Conservation (phyloP, 2,113 vertebrate genomes). For the Phyllopteryx taeniolatus region DNA sequence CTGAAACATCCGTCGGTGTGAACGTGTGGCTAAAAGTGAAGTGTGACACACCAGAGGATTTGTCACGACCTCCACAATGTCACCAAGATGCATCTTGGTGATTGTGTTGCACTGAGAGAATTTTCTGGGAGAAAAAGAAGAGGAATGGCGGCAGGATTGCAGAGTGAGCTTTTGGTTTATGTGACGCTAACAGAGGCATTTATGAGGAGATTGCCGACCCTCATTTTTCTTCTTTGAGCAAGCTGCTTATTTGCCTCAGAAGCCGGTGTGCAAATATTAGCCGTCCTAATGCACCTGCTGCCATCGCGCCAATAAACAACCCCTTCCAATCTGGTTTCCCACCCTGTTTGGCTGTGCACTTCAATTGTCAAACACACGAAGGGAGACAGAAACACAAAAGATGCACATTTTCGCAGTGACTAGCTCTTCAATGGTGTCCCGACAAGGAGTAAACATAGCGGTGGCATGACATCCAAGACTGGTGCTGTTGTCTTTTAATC, state of each 20-base stretch:
- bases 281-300: constrained; percentile 76
- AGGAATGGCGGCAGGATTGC: constrained; percentile 43
- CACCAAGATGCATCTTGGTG: constrained; percentile 71
- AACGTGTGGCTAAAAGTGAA: constrained; percentile 24
- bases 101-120: constrained; percentile 69
- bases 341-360: constrained; percentile 61
- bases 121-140: constrained; percentile 52
- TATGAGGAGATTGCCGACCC: constrained; percentile 61
- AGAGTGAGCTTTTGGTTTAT: constrained; percentile 68
- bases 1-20: constrained; percentile 29
- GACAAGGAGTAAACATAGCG: constrained; percentile 51
- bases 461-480: constrained; percentile 33
- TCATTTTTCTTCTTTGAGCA: constrained; percentile 59
- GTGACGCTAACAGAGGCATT: constrained; percentile 62
- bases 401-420: constrained; percentile 54
- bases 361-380: constrained; percentile 74
- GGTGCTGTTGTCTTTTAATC: constrained; percentile 38
- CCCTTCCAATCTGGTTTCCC: constrained; percentile 50
- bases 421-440: constrained; percentile 41
- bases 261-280: constrained; percentile 75
- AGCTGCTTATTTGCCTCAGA: constrained; percentile 64
- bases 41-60: constrained; percentile 39
- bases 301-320: constrained; percentile 52
- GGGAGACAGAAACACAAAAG: constrained; percentile 62
- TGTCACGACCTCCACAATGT: constrained; percentile 71